phyloP scores from a whole-genome alignment of 23 tunicate genomes.

The Oikopleura vanhoeffeni region DNA sequence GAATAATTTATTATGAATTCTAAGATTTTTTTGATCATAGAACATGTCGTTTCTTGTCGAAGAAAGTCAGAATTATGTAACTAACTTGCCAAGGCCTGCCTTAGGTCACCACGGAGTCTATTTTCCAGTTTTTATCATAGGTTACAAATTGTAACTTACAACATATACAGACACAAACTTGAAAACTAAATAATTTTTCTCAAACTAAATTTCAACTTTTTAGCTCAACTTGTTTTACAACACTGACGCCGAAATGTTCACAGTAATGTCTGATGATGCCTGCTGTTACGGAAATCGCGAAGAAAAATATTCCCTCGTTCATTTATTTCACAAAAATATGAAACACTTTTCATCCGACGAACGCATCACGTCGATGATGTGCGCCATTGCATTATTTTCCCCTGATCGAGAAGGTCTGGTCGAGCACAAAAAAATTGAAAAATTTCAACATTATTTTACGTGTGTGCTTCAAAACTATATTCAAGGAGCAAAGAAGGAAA shows the following conservation, averaged over 20 bases:
- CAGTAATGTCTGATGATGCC: neutral
- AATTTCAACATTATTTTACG: conserved; percentile 44
- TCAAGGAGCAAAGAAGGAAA: neutral
- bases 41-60: too few relatives aligned
- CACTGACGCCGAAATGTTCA: neutral
- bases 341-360: neutral
- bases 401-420: conserved; percentile 73
- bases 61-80: too few relatives aligned
- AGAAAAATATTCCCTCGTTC: too few relatives aligned
- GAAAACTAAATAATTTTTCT: neutral
- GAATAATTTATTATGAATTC: too few relatives aligned
- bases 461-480: conserved; percentile 39
- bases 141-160: too few relatives aligned
- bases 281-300: too few relatives aligned
- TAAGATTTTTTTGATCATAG: too few relatives aligned
- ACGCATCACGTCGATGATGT: conserved; percentile 14
- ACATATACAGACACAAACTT: too few relatives aligned
- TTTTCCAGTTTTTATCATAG: too few relatives aligned
- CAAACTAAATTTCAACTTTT: neutral
- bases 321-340: neutral
- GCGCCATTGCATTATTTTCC: conserved; percentile 66
- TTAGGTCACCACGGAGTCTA: too few relatives aligned
- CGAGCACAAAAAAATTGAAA: conserved; percentile 44
- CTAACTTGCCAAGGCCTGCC: too few relatives aligned
- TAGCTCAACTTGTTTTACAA: neutral